Conservation (phyloP, 2,797 vertebrate species). For the Phalloptychus januarius region DNA sequence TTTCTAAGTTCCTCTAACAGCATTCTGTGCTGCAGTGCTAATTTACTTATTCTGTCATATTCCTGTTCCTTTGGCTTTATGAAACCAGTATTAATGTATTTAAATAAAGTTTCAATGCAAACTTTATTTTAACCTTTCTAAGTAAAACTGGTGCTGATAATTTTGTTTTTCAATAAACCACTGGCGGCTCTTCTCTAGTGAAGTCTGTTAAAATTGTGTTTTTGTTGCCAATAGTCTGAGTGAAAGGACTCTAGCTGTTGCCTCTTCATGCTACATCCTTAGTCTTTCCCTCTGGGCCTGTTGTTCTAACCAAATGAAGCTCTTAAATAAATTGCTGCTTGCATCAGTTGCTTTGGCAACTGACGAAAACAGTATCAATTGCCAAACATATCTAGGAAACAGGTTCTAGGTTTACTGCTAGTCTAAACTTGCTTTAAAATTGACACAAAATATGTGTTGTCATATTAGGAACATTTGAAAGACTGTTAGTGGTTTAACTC, state of each 20-base stretch:
- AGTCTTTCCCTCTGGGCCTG: neutral
- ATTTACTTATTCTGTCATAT: neutral
- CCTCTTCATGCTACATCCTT: neutral
- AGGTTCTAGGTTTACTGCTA: neutral
- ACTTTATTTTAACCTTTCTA: neutral
- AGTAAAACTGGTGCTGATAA: neutral
- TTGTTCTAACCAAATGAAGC: neutral
- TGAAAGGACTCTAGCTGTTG: neutral
- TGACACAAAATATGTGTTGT: neutral
- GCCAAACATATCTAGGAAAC: neutral
- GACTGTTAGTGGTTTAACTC: neutral
- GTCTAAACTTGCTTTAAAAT: neutral
- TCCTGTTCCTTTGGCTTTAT: neutral
- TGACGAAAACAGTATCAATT: neutral
- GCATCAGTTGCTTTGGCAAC: neutral
- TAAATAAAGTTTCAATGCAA: neutral
- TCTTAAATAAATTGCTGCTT: neutral
- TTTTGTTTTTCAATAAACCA: neutral
- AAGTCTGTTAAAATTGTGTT: neutral
- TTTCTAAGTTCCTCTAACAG: neutral
- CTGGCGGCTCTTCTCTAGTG: neutral
- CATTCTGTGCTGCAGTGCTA: neutral
- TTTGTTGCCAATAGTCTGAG: neutral
- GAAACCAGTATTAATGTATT: neutral
- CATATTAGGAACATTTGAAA: neutral